These are phyloP conservation scores for Agrilus cyanescens DNA, from an alignment of 2,888 invertebrate species.

Conservation along the genomic window DNA sequence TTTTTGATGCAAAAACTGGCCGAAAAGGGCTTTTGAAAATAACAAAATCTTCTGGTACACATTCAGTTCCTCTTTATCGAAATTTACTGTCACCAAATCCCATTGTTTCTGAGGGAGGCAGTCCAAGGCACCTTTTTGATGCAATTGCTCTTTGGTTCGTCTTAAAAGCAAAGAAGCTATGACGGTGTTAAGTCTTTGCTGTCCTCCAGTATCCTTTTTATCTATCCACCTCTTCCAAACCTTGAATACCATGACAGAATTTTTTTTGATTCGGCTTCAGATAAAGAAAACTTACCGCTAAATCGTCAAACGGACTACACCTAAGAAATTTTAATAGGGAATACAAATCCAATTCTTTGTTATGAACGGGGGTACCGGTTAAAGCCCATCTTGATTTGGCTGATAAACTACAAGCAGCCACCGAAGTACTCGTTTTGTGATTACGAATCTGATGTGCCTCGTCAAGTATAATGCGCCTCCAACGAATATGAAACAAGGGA, in stretches of 20 bases:
- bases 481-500: conserved; percentile 56
- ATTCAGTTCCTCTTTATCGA: conserved; percentile 58
- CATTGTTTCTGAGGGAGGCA: conserved; percentile 50
- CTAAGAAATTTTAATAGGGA: conserved; percentile 71
- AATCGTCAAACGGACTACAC: conserved; percentile 82
- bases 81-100: conserved; percentile 45
- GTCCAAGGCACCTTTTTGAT: conserved; percentile 47
- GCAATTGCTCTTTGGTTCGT: conserved; percentile 74
- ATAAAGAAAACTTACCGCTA: conserved; percentile 37
- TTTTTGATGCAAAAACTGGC: conserved; percentile 63
- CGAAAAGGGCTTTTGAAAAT: conserved; percentile 63
- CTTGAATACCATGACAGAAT: conserved; percentile 24
- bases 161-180: conserved; percentile 77
- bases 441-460: conserved; percentile 91
- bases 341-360: conserved; percentile 76
- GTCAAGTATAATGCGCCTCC: conserved; percentile 82
- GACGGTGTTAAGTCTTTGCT: conserved; percentile 70
- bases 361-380: conserved; percentile 93
- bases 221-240: conserved; percentile 92
- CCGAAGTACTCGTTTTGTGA: conserved; percentile 63
- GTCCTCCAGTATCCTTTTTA: conserved; percentile 65
- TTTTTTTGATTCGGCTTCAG: too few species aligned
- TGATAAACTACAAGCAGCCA: conserved; percentile 53
- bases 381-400: conserved; percentile 67
- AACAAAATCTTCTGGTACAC: conserved; percentile 68